Conservation (phyloP, 2,888 invertebrate genomes). For the Anodontia alba region DNA sequence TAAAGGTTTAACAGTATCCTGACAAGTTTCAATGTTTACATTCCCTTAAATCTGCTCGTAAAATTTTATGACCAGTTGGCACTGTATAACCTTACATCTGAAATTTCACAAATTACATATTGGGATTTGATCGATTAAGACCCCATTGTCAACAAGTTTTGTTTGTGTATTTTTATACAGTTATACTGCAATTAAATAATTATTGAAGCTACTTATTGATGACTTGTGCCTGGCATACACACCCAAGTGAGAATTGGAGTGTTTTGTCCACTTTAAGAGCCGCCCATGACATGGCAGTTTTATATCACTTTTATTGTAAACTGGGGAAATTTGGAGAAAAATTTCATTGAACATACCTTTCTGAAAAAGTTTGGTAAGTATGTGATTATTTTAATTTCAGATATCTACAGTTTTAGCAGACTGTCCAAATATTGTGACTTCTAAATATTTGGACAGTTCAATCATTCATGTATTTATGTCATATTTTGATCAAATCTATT, state of each 20-base stretch:
- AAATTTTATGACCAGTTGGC: not conserved
- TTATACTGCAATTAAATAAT: slow-evolving; percentile 12
- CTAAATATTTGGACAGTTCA: too few relatives aligned
- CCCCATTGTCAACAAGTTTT: not conserved
- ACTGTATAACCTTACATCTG: slow-evolving; percentile 13
- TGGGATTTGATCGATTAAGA: not conserved
- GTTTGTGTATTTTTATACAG: not conserved
- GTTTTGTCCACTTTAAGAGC: not conserved
- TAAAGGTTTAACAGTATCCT: not conserved
- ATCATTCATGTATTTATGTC: too few relatives aligned
- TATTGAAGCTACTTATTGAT: slow-evolving; percentile 2
- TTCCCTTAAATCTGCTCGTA: not conserved
- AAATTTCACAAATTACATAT: slow-evolving; percentile 5
- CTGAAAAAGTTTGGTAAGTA: too few relatives aligned
- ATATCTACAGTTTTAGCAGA: too few relatives aligned
- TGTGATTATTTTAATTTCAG: too few relatives aligned
- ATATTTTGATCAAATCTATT: too few relatives aligned
- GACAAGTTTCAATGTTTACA: slow-evolving; percentile 11
- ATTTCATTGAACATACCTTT: too few relatives aligned
- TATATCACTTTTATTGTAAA: not conserved
- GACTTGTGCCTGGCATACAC: not conserved
- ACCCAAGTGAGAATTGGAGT: slow-evolving; percentile 9
- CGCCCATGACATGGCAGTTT: slow-evolving; percentile 10
- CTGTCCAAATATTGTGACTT: too few relatives aligned
- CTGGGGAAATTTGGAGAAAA: too few relatives aligned